phyloP scores from a whole-genome alignment of 2,888 invertebrate genomes.

The Dione vanillae region DNA sequence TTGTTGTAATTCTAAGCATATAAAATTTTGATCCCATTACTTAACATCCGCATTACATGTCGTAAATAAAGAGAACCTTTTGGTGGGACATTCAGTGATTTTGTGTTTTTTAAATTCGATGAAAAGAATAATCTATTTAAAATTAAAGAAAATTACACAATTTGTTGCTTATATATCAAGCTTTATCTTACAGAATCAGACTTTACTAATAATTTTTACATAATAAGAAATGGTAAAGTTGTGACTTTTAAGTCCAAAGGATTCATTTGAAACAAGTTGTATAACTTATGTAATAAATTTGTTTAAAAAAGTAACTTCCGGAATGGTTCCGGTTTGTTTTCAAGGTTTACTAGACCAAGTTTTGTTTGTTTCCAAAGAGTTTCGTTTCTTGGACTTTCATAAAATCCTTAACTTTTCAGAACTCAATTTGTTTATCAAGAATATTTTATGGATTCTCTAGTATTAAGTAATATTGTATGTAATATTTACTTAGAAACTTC shows the following conservation, averaged over 20 bases:
- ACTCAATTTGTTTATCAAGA: background rate
- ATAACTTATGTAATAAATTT: slow-evolving; percentile 40
- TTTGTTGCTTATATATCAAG: background rate
- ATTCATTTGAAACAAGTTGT: slow-evolving; percentile 16
- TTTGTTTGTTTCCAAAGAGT: slow-evolving; percentile 15
- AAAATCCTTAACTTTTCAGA: background rate
- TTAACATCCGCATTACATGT: background rate
- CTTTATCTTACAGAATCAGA: slow-evolving; percentile 18
- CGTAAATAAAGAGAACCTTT: background rate
- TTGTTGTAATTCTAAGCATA: slow-evolving; percentile 8
- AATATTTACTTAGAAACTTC: background rate
- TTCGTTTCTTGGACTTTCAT: background rate
- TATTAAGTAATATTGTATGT: slow-evolving; percentile 6
- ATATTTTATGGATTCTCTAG: background rate
- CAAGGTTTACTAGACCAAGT: slow-evolving; percentile 14
- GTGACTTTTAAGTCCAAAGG: slow-evolving; percentile 22
- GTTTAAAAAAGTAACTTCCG: slow-evolving; percentile 25
- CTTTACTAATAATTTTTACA: slow-evolving; percentile 15
- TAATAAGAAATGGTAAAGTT: slow-evolving; percentile 1
- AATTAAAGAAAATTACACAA: background rate
- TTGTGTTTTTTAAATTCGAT: too few relatives aligned
- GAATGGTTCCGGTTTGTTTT: slow-evolving; percentile 34
- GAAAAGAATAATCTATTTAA: too few relatives aligned
- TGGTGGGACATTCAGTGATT: background rate
- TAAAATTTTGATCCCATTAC: background rate